A percentile compares a stretch with the other conserved stretches of the same genome.
Evolutionary conservation across 2,113 vertebrate species (phyloP).

Genomic region (Chloebia gouldiae): DNA sequence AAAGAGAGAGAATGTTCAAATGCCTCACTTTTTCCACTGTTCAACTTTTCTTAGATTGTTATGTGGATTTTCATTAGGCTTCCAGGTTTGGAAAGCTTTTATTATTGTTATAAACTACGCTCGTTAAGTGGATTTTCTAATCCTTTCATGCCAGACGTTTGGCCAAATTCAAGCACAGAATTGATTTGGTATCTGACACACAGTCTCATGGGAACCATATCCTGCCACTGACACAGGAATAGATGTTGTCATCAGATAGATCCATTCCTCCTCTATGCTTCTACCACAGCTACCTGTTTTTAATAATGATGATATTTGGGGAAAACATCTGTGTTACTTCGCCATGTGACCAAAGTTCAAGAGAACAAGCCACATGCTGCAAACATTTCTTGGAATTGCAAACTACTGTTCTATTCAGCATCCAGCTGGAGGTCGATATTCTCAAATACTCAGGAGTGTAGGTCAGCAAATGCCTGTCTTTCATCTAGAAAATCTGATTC

Average conservation of each 20-base stretch:
- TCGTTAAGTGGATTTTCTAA: background rate
- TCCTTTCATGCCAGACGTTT: background rate
- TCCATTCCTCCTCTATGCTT: background rate
- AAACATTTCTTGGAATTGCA: conserved; percentile 18
- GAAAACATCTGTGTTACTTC: conserved; percentile 32
- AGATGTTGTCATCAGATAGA: conserved; percentile 11
- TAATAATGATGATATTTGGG: conserved; percentile 19
- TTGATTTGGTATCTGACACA: background rate
- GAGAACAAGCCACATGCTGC: background rate
- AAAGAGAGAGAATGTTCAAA: background rate
- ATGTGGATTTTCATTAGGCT: conserved; percentile 5
- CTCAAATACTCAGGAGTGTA: background rate
- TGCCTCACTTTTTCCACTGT: conserved; percentile 46
- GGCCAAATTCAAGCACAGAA: background rate
- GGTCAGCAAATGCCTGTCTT: conserved; percentile 28
- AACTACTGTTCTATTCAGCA: conserved; percentile 35
- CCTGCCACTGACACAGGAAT: conserved; percentile 11
- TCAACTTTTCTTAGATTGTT: conserved; percentile 27
- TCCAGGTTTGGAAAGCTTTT: conserved; percentile 25
- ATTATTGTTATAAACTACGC: conserved; percentile 37
- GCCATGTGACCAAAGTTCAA: background rate
- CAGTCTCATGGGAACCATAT: background rate
- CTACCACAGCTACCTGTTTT: conserved; percentile 35
- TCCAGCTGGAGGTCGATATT: background rate
- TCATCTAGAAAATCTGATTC: conserved; percentile 26